These are phyloP conservation scores for Azorinus chamasolen DNA, from an alignment of 2,888 invertebrate genomes.

Conservation along the genomic window DNA sequence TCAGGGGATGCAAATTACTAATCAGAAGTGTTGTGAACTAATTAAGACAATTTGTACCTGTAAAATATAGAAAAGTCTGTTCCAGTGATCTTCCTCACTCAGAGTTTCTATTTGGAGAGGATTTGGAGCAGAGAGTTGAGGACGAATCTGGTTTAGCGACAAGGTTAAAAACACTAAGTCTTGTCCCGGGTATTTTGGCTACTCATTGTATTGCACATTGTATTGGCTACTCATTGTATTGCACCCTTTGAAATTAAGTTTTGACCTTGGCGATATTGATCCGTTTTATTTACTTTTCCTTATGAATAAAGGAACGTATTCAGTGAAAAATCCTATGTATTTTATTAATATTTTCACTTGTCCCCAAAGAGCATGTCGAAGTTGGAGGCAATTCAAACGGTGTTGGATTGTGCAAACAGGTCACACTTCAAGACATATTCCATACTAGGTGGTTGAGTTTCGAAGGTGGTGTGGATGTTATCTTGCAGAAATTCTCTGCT, in stretches of 20 bases:
- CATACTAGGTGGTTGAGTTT: slow-evolving; percentile 39
- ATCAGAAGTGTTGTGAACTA: slow-evolving; percentile 31
- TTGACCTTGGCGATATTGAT: slow-evolving; percentile 26
- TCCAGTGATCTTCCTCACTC: slow-evolving; percentile 30
- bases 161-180: slow-evolving; percentile 12
- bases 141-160: slow-evolving; percentile 33
- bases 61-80: slow-evolving; percentile 24
- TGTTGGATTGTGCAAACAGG: slow-evolving; percentile 5
- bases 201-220: slow-evolving; percentile 52
- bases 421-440: slow-evolving; percentile 24
- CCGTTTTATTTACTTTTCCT: slow-evolving; percentile 24
- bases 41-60: slow-evolving; percentile 15
- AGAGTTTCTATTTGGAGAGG: slow-evolving; percentile 39
- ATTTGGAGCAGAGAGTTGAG: slow-evolving; percentile 39
- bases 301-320: slow-evolving; percentile 42
- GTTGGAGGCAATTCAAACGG: slow-evolving; percentile 26
- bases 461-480: slow-evolving; percentile 31
- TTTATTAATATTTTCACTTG: slow-evolving; percentile 48
- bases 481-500: slow-evolving; percentile 13
- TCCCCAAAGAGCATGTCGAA: slow-evolving; percentile 53
- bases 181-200: slow-evolving; percentile 24
- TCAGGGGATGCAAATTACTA: slow-evolving; percentile 14
- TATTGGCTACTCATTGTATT: slow-evolving; percentile 36
- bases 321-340: slow-evolving; percentile 31
- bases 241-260: too few species aligned